Conservation (phyloP, 2,797 vertebrate species). For the Tapera naevia region DNA sequence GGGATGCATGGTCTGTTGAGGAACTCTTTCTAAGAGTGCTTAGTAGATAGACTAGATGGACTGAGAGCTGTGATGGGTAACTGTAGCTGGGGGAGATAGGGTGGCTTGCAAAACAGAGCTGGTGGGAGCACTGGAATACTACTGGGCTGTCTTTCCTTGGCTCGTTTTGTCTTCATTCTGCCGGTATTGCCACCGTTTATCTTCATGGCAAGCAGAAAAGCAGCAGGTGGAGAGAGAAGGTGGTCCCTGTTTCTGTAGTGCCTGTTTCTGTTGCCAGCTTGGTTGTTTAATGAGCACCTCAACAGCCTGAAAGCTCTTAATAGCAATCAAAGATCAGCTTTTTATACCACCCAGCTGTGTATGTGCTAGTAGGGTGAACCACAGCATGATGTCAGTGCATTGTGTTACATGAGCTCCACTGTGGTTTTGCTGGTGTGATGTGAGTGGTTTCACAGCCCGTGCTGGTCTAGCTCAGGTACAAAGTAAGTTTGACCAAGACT, state of each 20-base stretch:
- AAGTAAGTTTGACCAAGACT: neutral
- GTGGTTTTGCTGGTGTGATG: neutral
- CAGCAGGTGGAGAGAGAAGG: neutral
- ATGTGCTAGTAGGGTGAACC: neutral
- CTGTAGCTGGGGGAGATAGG: neutral
- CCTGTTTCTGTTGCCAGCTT: neutral
- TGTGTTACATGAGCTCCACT: neutral
- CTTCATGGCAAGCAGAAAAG: neutral
- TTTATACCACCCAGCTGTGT: neutral
- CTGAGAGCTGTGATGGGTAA: neutral
- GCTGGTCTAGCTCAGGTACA: neutral
- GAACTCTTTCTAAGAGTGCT: neutral
- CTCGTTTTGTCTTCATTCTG: neutral
- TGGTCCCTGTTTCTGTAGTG: neutral
- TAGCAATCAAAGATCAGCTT: neutral
- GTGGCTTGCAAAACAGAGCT: neutral
- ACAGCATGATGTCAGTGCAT: neutral
- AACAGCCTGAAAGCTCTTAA: neutral
- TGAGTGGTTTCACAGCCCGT: neutral
- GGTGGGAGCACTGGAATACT: neutral
- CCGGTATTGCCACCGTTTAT: neutral
- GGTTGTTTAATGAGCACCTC: neutral
- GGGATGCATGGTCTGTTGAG: neutral
- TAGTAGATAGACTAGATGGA: neutral
- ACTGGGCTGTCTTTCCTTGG: neutral